Evolutionary conservation across 2,797 vertebrate genomes (phyloP).

Genomic region (Acanthurus leucopareius): DNA sequence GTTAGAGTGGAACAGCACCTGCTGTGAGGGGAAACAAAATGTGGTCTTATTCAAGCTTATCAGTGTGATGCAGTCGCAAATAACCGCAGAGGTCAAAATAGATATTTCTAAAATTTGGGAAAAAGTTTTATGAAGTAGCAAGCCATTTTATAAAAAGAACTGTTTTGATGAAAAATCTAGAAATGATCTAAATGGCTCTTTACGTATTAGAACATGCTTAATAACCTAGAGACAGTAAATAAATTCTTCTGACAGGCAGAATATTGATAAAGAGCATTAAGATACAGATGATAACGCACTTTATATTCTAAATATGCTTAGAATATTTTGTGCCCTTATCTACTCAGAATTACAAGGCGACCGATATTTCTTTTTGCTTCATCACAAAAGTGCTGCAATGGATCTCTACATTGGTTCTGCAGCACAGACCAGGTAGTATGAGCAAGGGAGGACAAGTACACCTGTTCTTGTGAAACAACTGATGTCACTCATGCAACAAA

Average conservation of each 20-base stretch:
- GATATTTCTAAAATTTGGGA: not conserved
- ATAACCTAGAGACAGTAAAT: not conserved
- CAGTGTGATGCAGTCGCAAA: slow-evolving; percentile 26
- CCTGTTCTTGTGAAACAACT: slow-evolving; percentile 29
- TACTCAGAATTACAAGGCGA: not conserved
- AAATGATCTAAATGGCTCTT: not conserved
- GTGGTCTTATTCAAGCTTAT: slow-evolving; percentile 42
- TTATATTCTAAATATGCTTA: slow-evolving; percentile 14
- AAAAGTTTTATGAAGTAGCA: not conserved
- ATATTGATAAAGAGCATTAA: not conserved
- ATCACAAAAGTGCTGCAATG: slow-evolving; percentile 2
- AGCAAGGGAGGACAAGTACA: slow-evolving; percentile 11
- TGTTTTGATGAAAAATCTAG: slow-evolving; percentile 4
- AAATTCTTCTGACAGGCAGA: not conserved
- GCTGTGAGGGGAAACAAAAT: slow-evolving; percentile 44
- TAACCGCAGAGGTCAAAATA: not conserved
- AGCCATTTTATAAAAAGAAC: not conserved
- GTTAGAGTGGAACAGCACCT: slow-evolving; percentile 43
- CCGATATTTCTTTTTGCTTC: slow-evolving; percentile 8
- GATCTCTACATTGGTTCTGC: slow-evolving; percentile 6
- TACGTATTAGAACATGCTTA: not conserved
- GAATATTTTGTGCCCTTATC: not conserved
- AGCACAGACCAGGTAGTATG: not conserved
- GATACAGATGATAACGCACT: not conserved
- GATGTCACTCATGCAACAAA: slow-evolving; percentile 56